Conservation (phyloP, 2,113 vertebrate species). For the Etheostoma cragini region DNA sequence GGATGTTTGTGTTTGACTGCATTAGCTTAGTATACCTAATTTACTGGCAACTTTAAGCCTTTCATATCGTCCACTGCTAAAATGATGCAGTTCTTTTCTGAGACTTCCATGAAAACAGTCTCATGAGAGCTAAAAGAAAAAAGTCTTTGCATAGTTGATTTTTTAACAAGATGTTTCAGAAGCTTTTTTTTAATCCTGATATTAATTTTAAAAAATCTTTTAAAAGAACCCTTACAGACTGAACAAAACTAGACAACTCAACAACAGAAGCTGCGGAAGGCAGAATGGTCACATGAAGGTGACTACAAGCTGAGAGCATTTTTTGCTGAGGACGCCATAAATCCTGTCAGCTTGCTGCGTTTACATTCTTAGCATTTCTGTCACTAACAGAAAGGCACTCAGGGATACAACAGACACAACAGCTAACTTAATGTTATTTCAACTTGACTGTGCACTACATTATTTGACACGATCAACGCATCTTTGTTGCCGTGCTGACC, state of each 20-base stretch:
- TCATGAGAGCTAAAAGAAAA: neutral
- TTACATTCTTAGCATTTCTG: conserved; percentile 71
- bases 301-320: conserved; percentile 46
- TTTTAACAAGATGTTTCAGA: neutral
- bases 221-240: neutral
- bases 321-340: conserved; percentile 59
- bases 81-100: too few species aligned
- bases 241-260: neutral
- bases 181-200: neutral
- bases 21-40: neutral
- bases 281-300: conserved; percentile 52
- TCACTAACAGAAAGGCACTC: conserved; percentile 22
- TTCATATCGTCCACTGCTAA: neutral
- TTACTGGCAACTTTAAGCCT: neutral
- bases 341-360: conserved; percentile 43
- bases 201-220: neutral
- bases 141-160: neutral
- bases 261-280: conserved; percentile 15
- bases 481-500: conserved; percentile 4
- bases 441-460: conserved; percentile 16
- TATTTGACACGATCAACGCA: neutral
- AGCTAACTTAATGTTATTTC: conserved; percentile 7
- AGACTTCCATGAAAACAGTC: neutral
- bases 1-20: neutral
- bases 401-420: conserved; percentile 27